Conservation (phyloP, 2,888 invertebrate species). For the Meta bourneti region DNA sequence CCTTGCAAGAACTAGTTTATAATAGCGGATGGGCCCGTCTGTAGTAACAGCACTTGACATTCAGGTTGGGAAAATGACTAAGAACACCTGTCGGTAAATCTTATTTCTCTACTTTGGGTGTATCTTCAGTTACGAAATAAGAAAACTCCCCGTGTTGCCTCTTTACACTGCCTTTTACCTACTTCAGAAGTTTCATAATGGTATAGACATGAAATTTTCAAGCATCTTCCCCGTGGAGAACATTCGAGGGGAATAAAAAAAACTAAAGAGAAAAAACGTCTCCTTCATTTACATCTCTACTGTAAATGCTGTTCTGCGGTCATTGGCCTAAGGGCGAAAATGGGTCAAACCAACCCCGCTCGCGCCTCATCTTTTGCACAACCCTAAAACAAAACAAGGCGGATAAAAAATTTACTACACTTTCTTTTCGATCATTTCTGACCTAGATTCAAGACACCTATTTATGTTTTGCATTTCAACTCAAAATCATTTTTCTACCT, state of each 20-base stretch:
- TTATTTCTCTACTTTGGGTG: background rate
- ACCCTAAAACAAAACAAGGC: conserved; percentile 3
- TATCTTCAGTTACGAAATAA: background rate
- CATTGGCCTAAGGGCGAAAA: conserved; percentile 36
- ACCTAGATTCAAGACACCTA: conserved; percentile 30
- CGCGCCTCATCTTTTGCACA: conserved; percentile 33
- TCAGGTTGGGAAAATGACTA: background rate
- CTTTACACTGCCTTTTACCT: background rate
- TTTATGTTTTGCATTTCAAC: conserved; percentile 20
- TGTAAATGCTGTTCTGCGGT: background rate
- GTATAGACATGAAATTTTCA: background rate
- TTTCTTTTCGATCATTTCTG: conserved; percentile 2
- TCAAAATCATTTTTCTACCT: background rate
- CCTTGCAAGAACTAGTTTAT: no score
- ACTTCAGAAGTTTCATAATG: background rate
- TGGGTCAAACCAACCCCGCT: conserved; percentile 37
- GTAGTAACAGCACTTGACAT: background rate
- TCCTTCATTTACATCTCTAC: background rate
- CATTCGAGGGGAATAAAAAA: background rate
- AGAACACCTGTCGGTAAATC: background rate
- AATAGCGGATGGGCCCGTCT: background rate
- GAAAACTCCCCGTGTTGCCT: background rate
- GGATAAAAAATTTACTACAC: conserved; percentile 14
- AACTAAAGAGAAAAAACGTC: background rate
- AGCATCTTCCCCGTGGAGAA: background rate